phyloP scores from a whole-genome alignment of 2,888 invertebrate species.

The Ennomos erosarius region DNA sequence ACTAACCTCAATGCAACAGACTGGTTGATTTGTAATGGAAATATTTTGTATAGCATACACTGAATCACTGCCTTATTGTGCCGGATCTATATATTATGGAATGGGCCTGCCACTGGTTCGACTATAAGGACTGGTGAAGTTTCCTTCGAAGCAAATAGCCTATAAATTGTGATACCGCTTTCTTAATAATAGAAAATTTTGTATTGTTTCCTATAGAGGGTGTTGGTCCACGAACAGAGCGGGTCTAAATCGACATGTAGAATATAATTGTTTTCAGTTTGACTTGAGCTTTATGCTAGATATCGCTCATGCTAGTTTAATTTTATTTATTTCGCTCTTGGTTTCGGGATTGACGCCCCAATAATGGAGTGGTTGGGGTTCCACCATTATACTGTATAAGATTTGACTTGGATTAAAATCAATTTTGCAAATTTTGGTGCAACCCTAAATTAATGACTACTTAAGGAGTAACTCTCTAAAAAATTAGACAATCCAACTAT shows the following conservation, averaged over 20 bases:
- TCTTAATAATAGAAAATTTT: constrained; percentile 36
- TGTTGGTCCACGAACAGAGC: constrained; percentile 14
- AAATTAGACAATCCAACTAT: constrained; percentile 30
- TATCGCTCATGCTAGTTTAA: constrained; percentile 31
- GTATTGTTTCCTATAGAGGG: constrained; percentile 34
- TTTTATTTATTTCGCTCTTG: constrained; percentile 23
- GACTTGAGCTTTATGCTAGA: constrained; percentile 31
- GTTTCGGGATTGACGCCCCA: constrained; percentile 16
- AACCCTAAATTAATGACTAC: constrained; percentile 9
- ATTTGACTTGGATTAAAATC: neutral
- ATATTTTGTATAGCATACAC: constrained; percentile 84
- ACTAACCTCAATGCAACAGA: constrained; percentile 82
- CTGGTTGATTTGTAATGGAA: constrained; percentile 80
- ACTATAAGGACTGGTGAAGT: constrained; percentile 39
- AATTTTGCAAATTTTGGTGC: neutral
- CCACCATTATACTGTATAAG: neutral
- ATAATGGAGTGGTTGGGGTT: constrained; percentile 7
- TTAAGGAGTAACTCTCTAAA: constrained; percentile 19
- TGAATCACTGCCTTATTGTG: constrained; percentile 84
- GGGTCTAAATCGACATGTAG: constrained; percentile 13
- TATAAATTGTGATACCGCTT: constrained; percentile 25
- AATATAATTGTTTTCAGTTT: constrained; percentile 20
- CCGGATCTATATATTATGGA: constrained; percentile 70
- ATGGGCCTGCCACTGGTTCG: constrained; percentile 54
- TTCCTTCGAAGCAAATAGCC: constrained; percentile 8